Base-by-base conservation (phyloP, 2,797 vertebrate genomes). In the Halcyon smyrnensis region DNA sequence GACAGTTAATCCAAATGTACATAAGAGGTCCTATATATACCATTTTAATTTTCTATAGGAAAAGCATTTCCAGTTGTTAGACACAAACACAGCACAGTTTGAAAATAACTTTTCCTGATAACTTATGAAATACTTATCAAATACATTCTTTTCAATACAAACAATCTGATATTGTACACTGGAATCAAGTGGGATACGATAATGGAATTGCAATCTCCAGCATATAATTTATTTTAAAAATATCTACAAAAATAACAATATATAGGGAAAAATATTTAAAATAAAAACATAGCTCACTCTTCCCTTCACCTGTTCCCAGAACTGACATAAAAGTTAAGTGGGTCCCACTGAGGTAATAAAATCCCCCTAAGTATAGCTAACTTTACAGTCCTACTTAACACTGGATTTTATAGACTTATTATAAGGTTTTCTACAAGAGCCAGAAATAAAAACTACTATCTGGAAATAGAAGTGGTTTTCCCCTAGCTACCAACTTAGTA, bases 1-100 rank as follows among this genome's bases (percentile, higher is more conserved):
- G 95, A 98, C 95, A 97, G 92, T 87, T 97, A 95, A 97, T 96
- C 90, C 93, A 92, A 97, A 97, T 85, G 94, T 96, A 98, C 96
- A 95, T 92, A 95, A 79, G 95, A 96, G 91, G 93, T 96, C 97
- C 96, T 95, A 97, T 87, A 97, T 95, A 97, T 94, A 95, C 88
- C 43, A 54, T 84, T 86, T 76, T 41, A 27, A 74, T 83, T 98
- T 97, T 96, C 88, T 96, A 91, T 82, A 96, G 96, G 97, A 96
- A 97, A 97, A 97, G 93, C 96, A 97, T 96, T 96, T 97, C 97
- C 95, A 96, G 86, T 91, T 95, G 90, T 84, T 96, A 93, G 37
- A 97, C 84, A 97, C 80, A 95, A 97, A 97, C 67, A 95, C 51
- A 92, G 93, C 67, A 97, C 84, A 96, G 79, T 96, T 89, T 92